Evolutionary conservation across 2,888 invertebrate species (phyloP).

Genomic region (Ceramica pisi): DNA sequence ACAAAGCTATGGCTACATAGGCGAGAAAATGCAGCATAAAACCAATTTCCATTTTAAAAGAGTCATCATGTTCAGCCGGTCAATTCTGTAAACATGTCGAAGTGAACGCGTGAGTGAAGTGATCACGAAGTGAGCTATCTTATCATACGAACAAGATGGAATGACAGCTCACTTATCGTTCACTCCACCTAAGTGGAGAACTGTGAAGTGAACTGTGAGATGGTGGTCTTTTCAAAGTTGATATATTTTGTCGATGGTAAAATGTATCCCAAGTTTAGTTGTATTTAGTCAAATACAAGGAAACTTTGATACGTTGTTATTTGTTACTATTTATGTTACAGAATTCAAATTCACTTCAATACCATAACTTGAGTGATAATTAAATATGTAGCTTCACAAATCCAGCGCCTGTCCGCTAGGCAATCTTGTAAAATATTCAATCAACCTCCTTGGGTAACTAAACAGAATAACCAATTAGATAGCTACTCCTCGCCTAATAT

Average conservation of each 20-base stretch:
- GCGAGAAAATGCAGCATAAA: background rate
- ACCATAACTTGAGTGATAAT: constrained; percentile 75
- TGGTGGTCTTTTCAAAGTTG: background rate
- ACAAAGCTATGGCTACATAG: background rate
- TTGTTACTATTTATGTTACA: background rate
- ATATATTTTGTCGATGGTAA: background rate
- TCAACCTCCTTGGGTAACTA: constrained; percentile 76
- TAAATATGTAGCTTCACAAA: constrained; percentile 79
- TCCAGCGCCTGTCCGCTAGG: constrained; percentile 74
- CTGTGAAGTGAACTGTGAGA: no score
- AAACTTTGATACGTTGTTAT: background rate
- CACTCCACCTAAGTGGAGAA: no score
- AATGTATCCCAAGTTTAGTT: no score
- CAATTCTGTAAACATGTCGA: no score
- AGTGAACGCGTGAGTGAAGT: no score
- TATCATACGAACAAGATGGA: no score
- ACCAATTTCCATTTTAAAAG: background rate
- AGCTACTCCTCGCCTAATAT: constrained; percentile 66
- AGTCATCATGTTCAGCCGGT: no score
- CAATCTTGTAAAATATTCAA: constrained; percentile 83
- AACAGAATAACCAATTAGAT: constrained; percentile 83
- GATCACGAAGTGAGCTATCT: no score
- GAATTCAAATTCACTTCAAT: constrained; percentile 32
- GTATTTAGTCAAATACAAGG: background rate
- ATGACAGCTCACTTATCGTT: no score